Percentiles rank a stretch among this genome's conserved stretches.
phyloP scores from a whole-genome alignment of 2,888 invertebrate species.

The Anarsia innoxiella region DNA sequence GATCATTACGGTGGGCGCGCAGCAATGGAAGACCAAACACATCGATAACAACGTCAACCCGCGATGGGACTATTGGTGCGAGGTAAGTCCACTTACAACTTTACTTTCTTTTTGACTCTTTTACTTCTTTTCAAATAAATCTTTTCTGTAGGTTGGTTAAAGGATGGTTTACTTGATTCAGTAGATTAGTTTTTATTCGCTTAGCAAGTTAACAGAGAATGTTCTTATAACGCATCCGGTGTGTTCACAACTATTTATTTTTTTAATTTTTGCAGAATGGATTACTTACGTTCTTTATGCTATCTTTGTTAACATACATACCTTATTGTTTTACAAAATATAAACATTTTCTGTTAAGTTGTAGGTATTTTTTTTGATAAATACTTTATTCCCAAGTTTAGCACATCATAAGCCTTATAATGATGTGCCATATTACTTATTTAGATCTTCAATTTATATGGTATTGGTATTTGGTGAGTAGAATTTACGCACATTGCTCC shows the following conservation, averaged over 20 bases:
- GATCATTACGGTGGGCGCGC: slow-evolving; percentile 92
- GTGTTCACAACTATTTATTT: not conserved
- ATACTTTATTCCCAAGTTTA: too few species aligned
- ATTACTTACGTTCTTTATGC: too few species aligned
- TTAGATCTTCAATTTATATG: slow-evolving; percentile 1
- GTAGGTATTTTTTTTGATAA: not conserved
- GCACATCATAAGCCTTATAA: not conserved
- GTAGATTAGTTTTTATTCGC: not conserved
- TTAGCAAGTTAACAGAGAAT: slow-evolving; percentile 12
- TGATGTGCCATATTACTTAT: not conserved
- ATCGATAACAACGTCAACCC: slow-evolving; percentile 96
- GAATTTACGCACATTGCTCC: slow-evolving; percentile 1
- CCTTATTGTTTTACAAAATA: not conserved
- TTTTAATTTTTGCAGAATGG: not conserved
- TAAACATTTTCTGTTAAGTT: slow-evolving; percentile 8
- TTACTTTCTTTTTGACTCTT: slow-evolving; percentile 17
- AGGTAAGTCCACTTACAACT: slow-evolving; percentile 76
- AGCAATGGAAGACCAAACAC: slow-evolving; percentile 94
- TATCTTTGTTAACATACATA: too few species aligned
- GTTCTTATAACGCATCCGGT: not conserved
- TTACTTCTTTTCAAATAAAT: slow-evolving; percentile 16
- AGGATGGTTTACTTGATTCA: slow-evolving; percentile 10
- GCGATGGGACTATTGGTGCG: slow-evolving; percentile 98
- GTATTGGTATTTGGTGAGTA: slow-evolving; percentile 10
- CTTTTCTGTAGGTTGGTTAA: slow-evolving; percentile 16